phyloP scores from a whole-genome alignment of 2,797 vertebrate genomes.

The Parambassis ranga region DNA sequence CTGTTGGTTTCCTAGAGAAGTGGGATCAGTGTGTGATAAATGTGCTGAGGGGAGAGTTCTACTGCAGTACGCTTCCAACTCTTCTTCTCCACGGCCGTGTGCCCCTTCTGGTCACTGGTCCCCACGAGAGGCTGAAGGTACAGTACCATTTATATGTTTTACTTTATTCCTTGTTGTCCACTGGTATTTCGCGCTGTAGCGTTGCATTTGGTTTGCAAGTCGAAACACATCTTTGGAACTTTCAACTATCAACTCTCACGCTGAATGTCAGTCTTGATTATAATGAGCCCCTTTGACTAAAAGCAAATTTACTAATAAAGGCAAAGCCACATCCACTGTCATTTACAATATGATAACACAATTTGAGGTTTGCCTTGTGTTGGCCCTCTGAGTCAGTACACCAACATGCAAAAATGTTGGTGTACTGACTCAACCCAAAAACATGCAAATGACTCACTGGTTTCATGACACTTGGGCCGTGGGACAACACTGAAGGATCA shows the following conservation, averaged over 20 bases:
- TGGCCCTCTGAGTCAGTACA: conserved; percentile 36
- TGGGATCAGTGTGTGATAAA: conserved; percentile 97
- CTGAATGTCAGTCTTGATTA: neutral
- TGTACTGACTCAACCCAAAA: conserved; percentile 61
- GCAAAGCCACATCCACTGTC: neutral
- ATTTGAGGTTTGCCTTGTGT: conserved; percentile 36
- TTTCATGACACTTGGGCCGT: conserved; percentile 58
- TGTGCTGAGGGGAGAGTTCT: conserved; percentile 91
- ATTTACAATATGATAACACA: conserved; percentile 8
- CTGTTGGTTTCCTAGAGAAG: conserved; percentile 99
- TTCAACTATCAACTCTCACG: neutral
- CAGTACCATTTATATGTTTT: conserved; percentile 69
- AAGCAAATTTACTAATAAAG: conserved; percentile 18
- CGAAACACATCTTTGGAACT: neutral
- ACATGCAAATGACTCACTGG: conserved; percentile 65
- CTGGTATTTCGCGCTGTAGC: neutral
- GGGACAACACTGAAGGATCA: conserved; percentile 54
- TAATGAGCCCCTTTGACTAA: neutral
- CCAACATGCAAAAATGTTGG: conserved; percentile 28
- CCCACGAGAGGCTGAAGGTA: conserved; percentile 97
- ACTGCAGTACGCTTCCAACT: conserved; percentile 92
- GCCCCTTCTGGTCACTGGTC: conserved; percentile 97
- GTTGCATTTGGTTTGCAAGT: neutral
- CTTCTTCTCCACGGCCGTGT: conserved; percentile 94
- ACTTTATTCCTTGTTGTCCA: neutral